phyloP scores from a whole-genome alignment of 2,888 invertebrate genomes.

The Cryptocephalus moraei region DNA sequence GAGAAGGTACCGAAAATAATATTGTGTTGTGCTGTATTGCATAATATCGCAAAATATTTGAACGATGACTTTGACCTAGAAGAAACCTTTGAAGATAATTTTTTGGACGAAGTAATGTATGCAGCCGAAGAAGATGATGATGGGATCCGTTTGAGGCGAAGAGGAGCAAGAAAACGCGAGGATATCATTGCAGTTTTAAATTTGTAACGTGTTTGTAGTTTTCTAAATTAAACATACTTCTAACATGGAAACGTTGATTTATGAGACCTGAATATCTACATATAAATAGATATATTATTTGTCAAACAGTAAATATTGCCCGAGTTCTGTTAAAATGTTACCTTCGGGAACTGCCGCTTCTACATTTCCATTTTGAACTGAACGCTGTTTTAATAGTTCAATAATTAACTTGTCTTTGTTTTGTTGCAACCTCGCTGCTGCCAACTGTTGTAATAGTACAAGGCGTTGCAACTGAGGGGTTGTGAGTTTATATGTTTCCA shows the following conservation, averaged over 20 bases:
- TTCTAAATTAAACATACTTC: no score
- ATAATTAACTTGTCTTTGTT: no score
- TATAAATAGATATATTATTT: neutral
- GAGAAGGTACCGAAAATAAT: slow-evolving; percentile 1
- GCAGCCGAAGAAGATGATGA: slow-evolving; percentile 3
- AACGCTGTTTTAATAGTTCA: no score
- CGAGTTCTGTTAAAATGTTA: neutral
- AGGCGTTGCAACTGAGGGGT: slow-evolving; percentile 1
- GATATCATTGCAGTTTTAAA: slow-evolving; percentile 4
- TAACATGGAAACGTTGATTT: neutral
- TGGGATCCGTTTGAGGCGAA: slow-evolving; percentile 1
- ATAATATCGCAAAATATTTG: neutral
- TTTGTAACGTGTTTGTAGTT: slow-evolving; percentile 5
- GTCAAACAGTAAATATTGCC: neutral
- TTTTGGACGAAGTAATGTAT: slow-evolving; percentile 2
- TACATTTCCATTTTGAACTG: no score
- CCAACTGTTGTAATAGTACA: no score
- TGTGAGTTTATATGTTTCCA: slow-evolving; percentile 2
- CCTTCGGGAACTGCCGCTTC: neutral
- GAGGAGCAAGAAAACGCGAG: slow-evolving; percentile 2
- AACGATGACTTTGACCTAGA: no score
- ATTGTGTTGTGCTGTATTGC: slow-evolving; percentile 1
- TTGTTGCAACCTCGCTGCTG: no score
- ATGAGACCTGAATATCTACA: neutral
- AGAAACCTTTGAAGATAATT: slow-evolving; percentile 3